Percentiles rank a stretch among this genome's conserved stretches.
These are phyloP conservation scores for Orchesella flavescens DNA, from an alignment of 2,888 invertebrate species.

Conservation along the genomic window DNA sequence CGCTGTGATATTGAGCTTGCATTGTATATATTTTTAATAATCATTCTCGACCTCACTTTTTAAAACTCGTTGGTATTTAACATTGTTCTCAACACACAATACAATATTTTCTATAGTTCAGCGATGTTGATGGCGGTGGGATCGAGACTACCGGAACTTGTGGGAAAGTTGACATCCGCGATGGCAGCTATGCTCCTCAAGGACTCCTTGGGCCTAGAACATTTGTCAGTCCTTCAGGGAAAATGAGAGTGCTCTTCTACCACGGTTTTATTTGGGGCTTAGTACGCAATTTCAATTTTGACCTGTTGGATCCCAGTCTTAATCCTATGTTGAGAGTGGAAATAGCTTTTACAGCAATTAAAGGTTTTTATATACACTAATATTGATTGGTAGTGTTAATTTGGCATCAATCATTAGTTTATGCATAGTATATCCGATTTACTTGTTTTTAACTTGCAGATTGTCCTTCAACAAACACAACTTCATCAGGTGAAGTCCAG, in stretches of 20 bases:
- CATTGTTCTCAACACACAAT: neutral
- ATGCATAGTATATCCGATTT: too few relatives aligned
- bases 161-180: slow-evolving; percentile 66
- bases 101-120: slow-evolving; percentile 49
- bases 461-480: neutral
- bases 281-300: slow-evolving; percentile 67
- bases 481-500: neutral
- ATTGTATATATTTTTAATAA: neutral
- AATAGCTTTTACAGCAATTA: slow-evolving; percentile 63
- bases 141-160: slow-evolving; percentile 65
- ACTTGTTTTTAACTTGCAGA: too few relatives aligned
- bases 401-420: too few relatives aligned
- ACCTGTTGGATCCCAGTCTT: slow-evolving; percentile 64
- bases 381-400: slow-evolving; percentile 21
- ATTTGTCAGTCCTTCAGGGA: slow-evolving; percentile 61
- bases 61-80: neutral
- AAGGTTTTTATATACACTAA: slow-evolving; percentile 38
- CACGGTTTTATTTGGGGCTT: slow-evolving; percentile 68
- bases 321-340: slow-evolving; percentile 64
- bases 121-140: slow-evolving; percentile 56
- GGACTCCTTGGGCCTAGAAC: slow-evolving; percentile 60
- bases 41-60: neutral
- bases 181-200: slow-evolving; percentile 52
- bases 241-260: slow-evolving; percentile 64
- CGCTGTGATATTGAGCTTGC: neutral